Base-by-base conservation (phyloP, 2,113 vertebrate species). In the Xenopus laevis region DNA sequence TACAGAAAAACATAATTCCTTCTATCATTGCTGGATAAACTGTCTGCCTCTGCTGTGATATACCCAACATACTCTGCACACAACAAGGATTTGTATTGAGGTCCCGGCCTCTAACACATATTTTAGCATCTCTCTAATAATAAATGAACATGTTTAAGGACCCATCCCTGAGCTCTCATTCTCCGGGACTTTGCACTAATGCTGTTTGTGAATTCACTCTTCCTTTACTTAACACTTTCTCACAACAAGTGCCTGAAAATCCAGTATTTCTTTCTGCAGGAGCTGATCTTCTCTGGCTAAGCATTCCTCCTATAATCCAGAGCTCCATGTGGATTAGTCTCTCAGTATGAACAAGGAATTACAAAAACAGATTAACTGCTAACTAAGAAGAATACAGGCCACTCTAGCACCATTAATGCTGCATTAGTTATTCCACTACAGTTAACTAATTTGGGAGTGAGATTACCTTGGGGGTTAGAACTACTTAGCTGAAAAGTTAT, bases 291-390 rank as follows among this genome's bases (percentile, higher is more conserved):
- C 67, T 77, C 50, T 77, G 18, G 62, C 74, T 77, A 64, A 45
- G 67, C 66, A 70, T 70, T 77, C 74, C 70, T 61, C 27, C 53
- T 27, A 69, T 77, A 77, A 77, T 77, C 74, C 74, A 64, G 67
- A 77, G 67, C 66, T 68, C 47, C 59, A 77, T 77, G 64, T 77
- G 74, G 74, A 77, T 77, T 77, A 77, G 74, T 69, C 67, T 77
- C 74, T 70, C 74, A 77, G 67, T 77, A 70, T 77, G 74, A 77
- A 77, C 74, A 77, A 77, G 66, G 66, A 67, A 77, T 77, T 77
- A 77, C 74, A 58, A 68, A 70, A 77, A 70, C 74, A 77, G 74
- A 77, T 77, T 77, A 77, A 64, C 60, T 63, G 68, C 74, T 77
- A 77, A 70, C 74, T 70, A 69, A 67, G 65, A 77, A 64, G 74